Base-by-base conservation (phyloP, 2,888 invertebrate species). In the Tryphoninae sp. region DNA sequence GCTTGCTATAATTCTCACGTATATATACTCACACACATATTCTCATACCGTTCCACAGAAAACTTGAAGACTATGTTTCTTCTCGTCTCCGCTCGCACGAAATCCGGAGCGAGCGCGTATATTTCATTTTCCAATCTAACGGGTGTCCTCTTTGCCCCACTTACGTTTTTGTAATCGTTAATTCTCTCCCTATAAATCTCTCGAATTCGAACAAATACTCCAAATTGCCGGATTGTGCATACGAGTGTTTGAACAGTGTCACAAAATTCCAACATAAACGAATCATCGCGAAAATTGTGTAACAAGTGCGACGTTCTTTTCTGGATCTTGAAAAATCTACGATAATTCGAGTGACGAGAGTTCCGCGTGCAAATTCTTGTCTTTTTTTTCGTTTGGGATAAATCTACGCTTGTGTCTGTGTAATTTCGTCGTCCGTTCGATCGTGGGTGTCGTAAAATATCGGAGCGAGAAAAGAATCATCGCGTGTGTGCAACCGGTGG, bases 71-170 rank as follows among this genome's bases (percentile, higher is more conserved):
- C 45, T 71, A 51, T 73, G 64, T 69, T 68, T 45, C 33, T 68
- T 68, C 61, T 68, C 55, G 64, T 42, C 65, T 59, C 33, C 33
- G 65, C 68, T 55, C 19, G 64, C 75, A 64, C 75, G 51, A 61
- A 62, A 69, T 59, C 59, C 69, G 58, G 58, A 61, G 11, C 64
- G 42, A 73, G 64, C 58, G 64, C 58, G 61, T 72, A 68, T 19
- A 55, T 84, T 72, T 69, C 69, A 68, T 61, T 76, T 73, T 78
- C 78, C 78, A 22, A 49, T 61, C 13, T 33, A 76, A 76, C 75
- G 67, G 51, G 75, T 67, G 49, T 69, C 51, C 71, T 67, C 8
- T 62, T 59, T 73, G 19, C 58, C 26, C 9, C 22, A 33, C 9
- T 55, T 69, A 8, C 71, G 6, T 59, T 65, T 16, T 40, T 16